These are phyloP conservation scores for Acronicta aceris DNA, from an alignment of 2,888 invertebrate genomes.

Conservation along the genomic window DNA sequence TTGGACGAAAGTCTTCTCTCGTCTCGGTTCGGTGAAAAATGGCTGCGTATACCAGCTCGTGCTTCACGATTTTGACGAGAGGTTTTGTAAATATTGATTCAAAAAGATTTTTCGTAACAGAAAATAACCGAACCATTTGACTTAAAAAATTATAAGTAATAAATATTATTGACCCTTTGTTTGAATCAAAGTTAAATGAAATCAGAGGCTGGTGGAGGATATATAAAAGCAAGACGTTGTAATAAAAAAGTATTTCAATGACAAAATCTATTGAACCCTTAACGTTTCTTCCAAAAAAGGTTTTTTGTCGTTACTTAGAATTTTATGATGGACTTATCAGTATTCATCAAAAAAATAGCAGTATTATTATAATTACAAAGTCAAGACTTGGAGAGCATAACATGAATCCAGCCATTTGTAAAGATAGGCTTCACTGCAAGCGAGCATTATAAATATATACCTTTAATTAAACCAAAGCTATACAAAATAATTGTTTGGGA, in stretches of 20 bases:
- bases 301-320: too few relatives aligned
- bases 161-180: not conserved
- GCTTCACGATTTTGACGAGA: conserved; percentile 19
- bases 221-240: too few relatives aligned
- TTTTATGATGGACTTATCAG: not conserved
- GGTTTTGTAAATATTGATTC: conserved; percentile 29
- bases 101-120: conserved; percentile 31
- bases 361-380: not conserved
- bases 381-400: not conserved
- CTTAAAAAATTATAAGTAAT: too few relatives aligned
- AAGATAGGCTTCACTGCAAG: conserved; percentile 19
- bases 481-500: too few relatives aligned
- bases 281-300: too few relatives aligned
- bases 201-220: too few relatives aligned
- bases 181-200: too few relatives aligned
- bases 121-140: not conserved
- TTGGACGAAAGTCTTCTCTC: conserved; percentile 10
- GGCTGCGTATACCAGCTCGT: not conserved
- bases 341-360: not conserved
- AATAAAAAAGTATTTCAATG: too few relatives aligned
- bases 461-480: too few relatives aligned
- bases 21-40: not conserved
- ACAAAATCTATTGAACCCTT: too few relatives aligned
- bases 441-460: not conserved
- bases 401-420: not conserved